Base-by-base conservation (phyloP, 2,113 vertebrate genomes). In the Murina feae region DNA sequence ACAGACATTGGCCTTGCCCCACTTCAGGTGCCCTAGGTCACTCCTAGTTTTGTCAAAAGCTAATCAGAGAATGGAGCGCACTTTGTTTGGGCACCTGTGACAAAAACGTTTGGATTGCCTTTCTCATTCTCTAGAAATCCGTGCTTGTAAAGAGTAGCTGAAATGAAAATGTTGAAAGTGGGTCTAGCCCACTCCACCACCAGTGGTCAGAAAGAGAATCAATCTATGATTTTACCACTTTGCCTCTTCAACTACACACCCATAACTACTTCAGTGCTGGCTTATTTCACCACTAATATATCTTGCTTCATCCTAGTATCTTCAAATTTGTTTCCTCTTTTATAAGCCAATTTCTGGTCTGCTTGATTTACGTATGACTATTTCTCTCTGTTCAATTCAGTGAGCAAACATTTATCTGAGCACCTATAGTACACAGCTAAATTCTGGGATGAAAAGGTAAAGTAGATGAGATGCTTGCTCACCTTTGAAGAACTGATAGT, bases 361-460 rank as follows among this genome's bases (percentile, higher is more conserved):
- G 21, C 51, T 93, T 93, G 25, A 89, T 76, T 74, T 93, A 85
- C 0, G 16, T 55, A 11, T 80, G 30, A 30, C 28, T 14, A 68
- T 30, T 3, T 20, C 21, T 68, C 16, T 89, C 32, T 79, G 35
- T 37, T 94, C n/a, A 80, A 44, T 44, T 94, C 60, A 47, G 79
- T 53, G 32, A 75, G 51, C 16, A 96, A 92, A 93, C 89, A 94
- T 71, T 93, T 79, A 96, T 82, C 87, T 90, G 87, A 82, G 18
- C 30, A 78, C 1, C 25, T 83, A 37, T 0, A 91, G 37, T 55
- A 88, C 28, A 63, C 84, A 69, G 35, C 44, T 84, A 89, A 84
- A 53, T 44, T 91, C 69, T 66, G 30, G 28, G 39, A 51, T 91
- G 32, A 92, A 92, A 92, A 76, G 11, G 35, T 74, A 80, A 90